Conservation (phyloP, 2,797 vertebrate genomes). For the Melopsittacus undulatus region DNA sequence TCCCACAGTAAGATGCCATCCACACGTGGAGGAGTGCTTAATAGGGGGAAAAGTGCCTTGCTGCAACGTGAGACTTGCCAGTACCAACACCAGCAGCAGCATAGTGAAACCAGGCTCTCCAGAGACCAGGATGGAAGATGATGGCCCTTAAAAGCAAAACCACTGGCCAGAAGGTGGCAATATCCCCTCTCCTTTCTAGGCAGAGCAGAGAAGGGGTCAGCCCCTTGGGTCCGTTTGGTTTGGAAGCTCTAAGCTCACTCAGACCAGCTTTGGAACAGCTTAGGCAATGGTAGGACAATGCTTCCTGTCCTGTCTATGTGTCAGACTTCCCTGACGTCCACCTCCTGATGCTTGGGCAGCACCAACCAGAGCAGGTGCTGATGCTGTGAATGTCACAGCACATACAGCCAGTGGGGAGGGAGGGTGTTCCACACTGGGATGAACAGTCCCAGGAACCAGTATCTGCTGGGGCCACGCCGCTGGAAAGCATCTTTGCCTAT, state of each 20-base stretch:
- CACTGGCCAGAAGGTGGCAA: constrained; percentile 20
- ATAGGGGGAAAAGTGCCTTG: accelerated
- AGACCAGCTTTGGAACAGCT: not conserved
- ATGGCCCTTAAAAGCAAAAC: not conserved
- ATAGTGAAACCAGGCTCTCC: not conserved
- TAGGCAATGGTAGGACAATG: not conserved
- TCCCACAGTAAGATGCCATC: not conserved
- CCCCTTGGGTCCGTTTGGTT: too few relatives aligned
- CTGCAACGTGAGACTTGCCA: not conserved
- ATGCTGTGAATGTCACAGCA: not conserved
- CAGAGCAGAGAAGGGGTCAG: not conserved
- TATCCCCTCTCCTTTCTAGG: not conserved
- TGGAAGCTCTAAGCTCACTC: not conserved
- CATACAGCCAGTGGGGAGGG: not conserved
- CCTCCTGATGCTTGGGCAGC: not conserved
- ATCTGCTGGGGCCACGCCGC: not conserved
- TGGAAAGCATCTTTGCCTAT: not conserved
- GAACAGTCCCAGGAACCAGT: not conserved
- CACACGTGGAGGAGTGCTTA: not conserved
- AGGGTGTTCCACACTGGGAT: accelerated
- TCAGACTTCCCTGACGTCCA: not conserved
- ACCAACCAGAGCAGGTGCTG: not conserved
- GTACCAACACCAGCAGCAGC: not conserved
- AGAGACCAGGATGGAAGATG: not conserved
- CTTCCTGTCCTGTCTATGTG: not conserved